These are phyloP conservation scores for Trichogramma dendrolimi DNA, from an alignment of 2,888 invertebrate genomes.

Conservation along the genomic window DNA sequence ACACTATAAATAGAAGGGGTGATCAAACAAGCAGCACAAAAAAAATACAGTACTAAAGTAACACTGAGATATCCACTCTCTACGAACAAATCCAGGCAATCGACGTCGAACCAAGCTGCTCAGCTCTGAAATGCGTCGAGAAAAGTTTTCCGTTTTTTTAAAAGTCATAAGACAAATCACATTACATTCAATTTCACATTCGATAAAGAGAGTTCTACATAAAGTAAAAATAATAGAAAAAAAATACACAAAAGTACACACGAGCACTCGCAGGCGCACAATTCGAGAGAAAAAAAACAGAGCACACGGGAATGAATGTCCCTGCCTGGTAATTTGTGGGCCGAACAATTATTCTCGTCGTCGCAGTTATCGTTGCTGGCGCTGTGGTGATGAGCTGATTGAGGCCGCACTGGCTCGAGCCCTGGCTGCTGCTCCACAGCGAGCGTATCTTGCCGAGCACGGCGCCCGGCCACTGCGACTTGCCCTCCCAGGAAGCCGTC, in stretches of 20 bases:
- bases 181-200: not conserved
- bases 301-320: constrained; percentile 27
- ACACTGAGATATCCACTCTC: constrained; percentile 23
- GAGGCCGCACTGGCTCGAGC: constrained; percentile 69
- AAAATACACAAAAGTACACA: constrained; percentile 6
- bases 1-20: not conserved
- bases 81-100: constrained; percentile 22
- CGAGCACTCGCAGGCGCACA: not conserved
- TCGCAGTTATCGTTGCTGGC: too few relatives aligned
- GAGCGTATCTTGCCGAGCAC: constrained; percentile 86
- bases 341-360: constrained; percentile 20
- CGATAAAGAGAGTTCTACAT: not conserved
- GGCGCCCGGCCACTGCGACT: constrained; percentile 68
- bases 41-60: constrained; percentile 17
- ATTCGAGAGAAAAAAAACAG: not conserved
- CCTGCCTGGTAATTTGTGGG: constrained; percentile 60
- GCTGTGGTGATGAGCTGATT: constrained; percentile 62
- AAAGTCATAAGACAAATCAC: not conserved
- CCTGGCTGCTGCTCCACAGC: constrained; percentile 76
- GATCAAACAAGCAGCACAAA: constrained; percentile 4
- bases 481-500: constrained; percentile 54
- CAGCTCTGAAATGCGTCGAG: constrained; percentile 23
- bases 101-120: constrained; percentile 20
- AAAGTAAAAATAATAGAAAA: not conserved
- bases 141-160: not conserved